Base-by-base conservation (phyloP, 1,140 invertebrate genomes). In the Aphelenchoides fujianensis region DNA sequence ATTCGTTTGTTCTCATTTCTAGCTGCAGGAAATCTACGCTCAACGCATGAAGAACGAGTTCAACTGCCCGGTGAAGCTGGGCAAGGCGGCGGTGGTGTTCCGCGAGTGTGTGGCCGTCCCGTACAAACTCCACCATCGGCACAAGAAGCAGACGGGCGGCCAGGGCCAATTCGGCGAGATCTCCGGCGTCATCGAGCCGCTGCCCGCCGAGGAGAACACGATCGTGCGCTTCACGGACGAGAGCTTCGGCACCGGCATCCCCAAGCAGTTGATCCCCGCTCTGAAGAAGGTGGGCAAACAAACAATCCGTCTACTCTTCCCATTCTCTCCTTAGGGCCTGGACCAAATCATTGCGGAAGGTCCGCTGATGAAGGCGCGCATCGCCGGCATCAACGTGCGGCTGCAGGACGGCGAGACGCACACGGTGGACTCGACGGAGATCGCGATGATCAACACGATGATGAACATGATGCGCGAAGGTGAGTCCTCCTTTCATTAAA, bases 111-210 rank as follows among this genome's bases (percentile, higher is more conserved):
- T 88, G 1, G 30, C 81, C 1, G 62, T 75, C n/a, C 80, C 81
- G 28, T 78, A 81, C 37, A 77, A 83, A 70, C 98, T 97, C 86
- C 92, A 98, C 87, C 97, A 94, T 85, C 86, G 96, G 2, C 97
- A 99, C 84, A 98, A 98, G 85, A 97, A 94, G 80, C 97, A 99
- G 85, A 91, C 90, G 2, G 97, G 97, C 31, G 97, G 97, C 74
- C 89, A 92, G 71, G 97, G 97, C 23, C 95, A 99, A 85, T 99
- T 89, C 87, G 97, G 90, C 28, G 86, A 91, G 72, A 92, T 99
- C 31, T 91, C 88, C 62, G 97, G 97, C 23, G 79, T 92, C 36
- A 86, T 98, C 78, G 94, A 97, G 86, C 75, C 73, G 23, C 76
- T 84, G 2, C 81, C 81, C 3, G 54, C 78, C 28, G 82, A 83